Evolutionary conservation across 1,140 invertebrate species (phyloP).

Genomic region (Heliconius hewitsoni): DNA sequence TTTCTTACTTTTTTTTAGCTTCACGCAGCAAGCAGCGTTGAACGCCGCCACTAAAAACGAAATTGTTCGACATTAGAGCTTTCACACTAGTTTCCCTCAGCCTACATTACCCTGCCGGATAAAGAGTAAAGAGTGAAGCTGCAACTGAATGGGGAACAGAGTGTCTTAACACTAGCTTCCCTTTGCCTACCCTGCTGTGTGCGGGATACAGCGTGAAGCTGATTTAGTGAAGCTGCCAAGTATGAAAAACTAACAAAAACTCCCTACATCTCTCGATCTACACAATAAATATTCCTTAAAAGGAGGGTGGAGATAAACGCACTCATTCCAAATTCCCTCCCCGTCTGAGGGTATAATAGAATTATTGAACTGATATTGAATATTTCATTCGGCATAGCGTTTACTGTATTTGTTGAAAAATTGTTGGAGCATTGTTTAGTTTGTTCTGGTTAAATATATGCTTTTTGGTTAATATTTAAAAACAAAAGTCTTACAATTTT

Average conservation of each 20-base stretch:
- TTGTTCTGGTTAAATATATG: background rate
- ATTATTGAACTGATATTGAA: slow-evolving; percentile 39
- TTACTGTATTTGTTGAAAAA: slow-evolving; percentile 26
- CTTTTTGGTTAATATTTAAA: no score
- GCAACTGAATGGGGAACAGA: background rate
- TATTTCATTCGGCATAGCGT: slow-evolving; percentile 26
- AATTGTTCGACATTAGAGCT: background rate
- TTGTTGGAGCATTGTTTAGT: background rate
- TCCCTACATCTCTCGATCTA: slow-evolving; percentile 12
- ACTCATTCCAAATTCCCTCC: slow-evolving; percentile 38
- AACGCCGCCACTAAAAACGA: background rate
- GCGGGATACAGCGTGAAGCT: background rate
- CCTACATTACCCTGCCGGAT: no score
- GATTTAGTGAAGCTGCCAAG: no score
- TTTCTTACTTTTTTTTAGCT: no score
- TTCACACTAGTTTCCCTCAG: no score
- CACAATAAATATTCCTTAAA: slow-evolving; percentile 26
- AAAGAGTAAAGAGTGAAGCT: no score
- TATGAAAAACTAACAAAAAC: slow-evolving; percentile 19
- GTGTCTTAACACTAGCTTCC: background rate
- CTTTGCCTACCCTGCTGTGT: background rate
- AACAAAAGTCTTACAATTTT: no score
- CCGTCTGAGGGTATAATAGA: slow-evolving; percentile 35
- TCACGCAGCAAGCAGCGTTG: background rate
- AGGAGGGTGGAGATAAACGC: slow-evolving; percentile 25